Conservation (phyloP, 1,140 invertebrate genomes). For the Aphelenchoides fujianensis region DNA sequence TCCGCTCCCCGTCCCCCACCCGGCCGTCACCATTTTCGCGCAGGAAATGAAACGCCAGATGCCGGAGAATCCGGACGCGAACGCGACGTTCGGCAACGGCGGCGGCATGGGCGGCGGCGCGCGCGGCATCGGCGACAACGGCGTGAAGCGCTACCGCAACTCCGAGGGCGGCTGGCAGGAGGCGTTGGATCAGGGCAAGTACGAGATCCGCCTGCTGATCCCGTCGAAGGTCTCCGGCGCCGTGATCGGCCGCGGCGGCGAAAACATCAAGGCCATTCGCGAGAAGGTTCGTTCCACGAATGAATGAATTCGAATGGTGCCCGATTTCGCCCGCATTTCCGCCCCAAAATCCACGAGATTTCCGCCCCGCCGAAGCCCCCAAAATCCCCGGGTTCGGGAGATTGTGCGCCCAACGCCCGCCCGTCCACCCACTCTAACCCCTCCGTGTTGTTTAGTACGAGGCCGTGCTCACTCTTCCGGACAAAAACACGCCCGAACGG, state of each 20-base stretch:
- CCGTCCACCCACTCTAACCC: too few relatives aligned
- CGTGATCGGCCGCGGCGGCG: slow-evolving; percentile 90
- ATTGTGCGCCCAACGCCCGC: too few relatives aligned
- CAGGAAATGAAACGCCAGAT: neutral
- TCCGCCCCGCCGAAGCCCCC: too few relatives aligned
- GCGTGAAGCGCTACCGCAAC: slow-evolving; percentile 16
- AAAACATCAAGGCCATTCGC: slow-evolving; percentile 77
- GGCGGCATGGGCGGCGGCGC: neutral
- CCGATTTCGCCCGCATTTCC: neutral
- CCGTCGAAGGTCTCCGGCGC: slow-evolving; percentile 73
- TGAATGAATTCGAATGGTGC: too few relatives aligned
- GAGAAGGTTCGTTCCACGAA: slow-evolving; percentile 51
- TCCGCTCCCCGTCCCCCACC: too few relatives aligned
- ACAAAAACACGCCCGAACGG: slow-evolving; percentile 59
- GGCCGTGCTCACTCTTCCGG: slow-evolving; percentile 55
- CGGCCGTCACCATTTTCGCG: too few relatives aligned
- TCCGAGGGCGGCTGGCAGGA: slow-evolving; percentile 17
- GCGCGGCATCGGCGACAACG: neutral
- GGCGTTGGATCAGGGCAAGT: slow-evolving; percentile 56
- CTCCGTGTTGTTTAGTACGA: slow-evolving; percentile 55
- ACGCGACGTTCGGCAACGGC: neutral
- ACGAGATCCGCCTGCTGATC: slow-evolving; percentile 59
- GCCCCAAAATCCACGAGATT: neutral
- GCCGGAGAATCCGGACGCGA: neutral
- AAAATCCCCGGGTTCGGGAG: too few relatives aligned